Evolutionary conservation across 1,140 invertebrate species (phyloP), one percentile per base, ranked within the genome.

Genomic region (Heliconius eleuchia): DNA sequence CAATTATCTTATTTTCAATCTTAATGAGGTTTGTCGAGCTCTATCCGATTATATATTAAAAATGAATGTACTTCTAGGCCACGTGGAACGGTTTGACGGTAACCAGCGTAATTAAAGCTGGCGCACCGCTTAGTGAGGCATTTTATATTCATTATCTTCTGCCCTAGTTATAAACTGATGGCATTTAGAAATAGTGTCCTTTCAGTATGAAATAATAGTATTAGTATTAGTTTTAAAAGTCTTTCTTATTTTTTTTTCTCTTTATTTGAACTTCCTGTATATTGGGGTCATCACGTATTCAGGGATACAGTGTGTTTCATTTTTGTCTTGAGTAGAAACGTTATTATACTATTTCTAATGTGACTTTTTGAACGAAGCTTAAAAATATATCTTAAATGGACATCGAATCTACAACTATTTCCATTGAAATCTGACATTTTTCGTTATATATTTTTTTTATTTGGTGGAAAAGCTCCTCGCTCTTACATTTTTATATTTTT

Each of bases 141-240:
- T 81, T 81, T 78, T 78, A 78, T 75, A 81, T 81, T 81, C 80
- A 78, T 76, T 74, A 81, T 78, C 77, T 75, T 78, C 42, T 75
- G 76, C 76, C 80, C 80, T 74, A 81, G 73, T 78, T 81, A 71
- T 73, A 55, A 77, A 50, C 27, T 78, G 60, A 81, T 74, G 60
- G 80, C 46, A 75, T 76, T 79, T 79, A 79, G 70, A 70, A 76
- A 70, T 55, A 71, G 4, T 70, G 23, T 76, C 74, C 71, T 73
- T 78, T 60, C 52, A 60, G 55, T 73, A 73, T 60, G n/a, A 78
- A 76, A 70, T 71, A 46, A 50, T 19, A 42, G 23, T 60, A 1
- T 39, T 18, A 42, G 18, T 37, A 55, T 19, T n/a, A 11, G n/a
- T 57, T 57, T 57, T 57, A 0, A 57, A 57, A 0, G 3, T 11